phyloP scores from a whole-genome alignment of 2,888 invertebrate species.

The Lottia gigantea region DNA sequence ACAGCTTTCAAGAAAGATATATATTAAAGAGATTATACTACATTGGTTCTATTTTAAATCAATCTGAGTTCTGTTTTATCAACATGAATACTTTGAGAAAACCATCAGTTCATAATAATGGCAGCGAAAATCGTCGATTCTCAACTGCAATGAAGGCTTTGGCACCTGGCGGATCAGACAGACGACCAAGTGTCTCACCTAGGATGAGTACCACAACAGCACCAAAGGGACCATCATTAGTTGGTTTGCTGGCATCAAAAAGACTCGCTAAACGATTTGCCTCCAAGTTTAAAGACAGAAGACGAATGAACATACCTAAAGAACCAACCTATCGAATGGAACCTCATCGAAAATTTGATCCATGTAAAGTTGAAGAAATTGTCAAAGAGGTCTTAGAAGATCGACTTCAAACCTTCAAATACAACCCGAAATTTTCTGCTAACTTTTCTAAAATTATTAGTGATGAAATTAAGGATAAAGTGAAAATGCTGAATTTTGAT shows the following conservation, averaged over 20 bases:
- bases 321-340: slow-evolving; percentile 57
- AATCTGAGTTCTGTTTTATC: not conserved
- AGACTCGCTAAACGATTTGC: slow-evolving; percentile 46
- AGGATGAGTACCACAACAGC: not conserved
- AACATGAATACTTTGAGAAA: not conserved
- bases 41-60: no score
- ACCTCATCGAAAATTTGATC: slow-evolving; percentile 41
- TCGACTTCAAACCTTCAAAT: slow-evolving; percentile 39
- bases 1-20: no score
- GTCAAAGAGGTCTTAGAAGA: slow-evolving; percentile 40
- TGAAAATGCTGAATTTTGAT: slow-evolving; percentile 49
- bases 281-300: slow-evolving; percentile 27
- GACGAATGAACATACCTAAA: slow-evolving; percentile 30
- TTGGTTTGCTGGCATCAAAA: slow-evolving; percentile 45
- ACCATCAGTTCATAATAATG: not conserved
- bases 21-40: no score
- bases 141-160: not conserved
- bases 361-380: slow-evolving; percentile 32
- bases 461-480: slow-evolving; percentile 53
- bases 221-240: slow-evolving; percentile 36
- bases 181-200: slow-evolving; percentile 5
- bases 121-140: not conserved
- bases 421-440: slow-evolving; percentile 44
- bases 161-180: not conserved
- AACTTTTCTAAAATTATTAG: slow-evolving; percentile 44